These are phyloP conservation scores for Neosilurus hyrtlii DNA, from an alignment of 2,797 vertebrate genomes.

Conservation along the genomic window DNA sequence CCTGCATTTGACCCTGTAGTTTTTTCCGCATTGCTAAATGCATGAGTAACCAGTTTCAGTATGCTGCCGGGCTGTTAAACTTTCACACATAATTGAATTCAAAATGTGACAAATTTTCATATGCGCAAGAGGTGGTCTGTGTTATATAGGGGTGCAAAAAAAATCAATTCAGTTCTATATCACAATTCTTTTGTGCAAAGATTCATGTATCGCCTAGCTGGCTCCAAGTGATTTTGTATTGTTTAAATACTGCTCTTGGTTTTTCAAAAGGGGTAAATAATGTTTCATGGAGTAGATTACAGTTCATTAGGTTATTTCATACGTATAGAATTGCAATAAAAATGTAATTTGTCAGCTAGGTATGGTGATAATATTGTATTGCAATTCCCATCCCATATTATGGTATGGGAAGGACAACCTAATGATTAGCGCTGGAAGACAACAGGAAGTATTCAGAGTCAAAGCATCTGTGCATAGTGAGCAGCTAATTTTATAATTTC, in stretches of 20 bases:
- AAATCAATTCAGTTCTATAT: too few relatives aligned
- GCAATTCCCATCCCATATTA: too few relatives aligned
- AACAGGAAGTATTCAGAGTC: neutral
- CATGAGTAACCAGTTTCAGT: conserved; percentile 11
- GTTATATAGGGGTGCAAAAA: neutral
- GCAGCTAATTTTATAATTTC: neutral
- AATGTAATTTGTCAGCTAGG: too few relatives aligned
- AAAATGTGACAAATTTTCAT: neutral
- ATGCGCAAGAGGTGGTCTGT: neutral
- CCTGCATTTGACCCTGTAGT: conserved; percentile 56
- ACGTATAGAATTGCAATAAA: too few relatives aligned
- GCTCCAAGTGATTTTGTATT: too few relatives aligned
- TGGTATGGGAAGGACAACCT: neutral
- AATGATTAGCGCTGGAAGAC: neutral
- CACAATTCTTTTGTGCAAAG: too few relatives aligned
- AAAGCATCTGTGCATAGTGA: neutral
- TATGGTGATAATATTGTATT: too few relatives aligned
- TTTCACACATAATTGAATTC: neutral
- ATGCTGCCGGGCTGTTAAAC: conserved; percentile 48
- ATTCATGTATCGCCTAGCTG: too few relatives aligned
- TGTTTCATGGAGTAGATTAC: too few relatives aligned
- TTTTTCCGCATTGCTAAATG: conserved; percentile 44
- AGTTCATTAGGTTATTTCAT: too few relatives aligned
- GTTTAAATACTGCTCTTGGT: too few relatives aligned
- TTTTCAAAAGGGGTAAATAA: too few relatives aligned